phyloP scores from a whole-genome alignment of 2,113 vertebrate genomes.

The Forbesichthys agassizii region DNA sequence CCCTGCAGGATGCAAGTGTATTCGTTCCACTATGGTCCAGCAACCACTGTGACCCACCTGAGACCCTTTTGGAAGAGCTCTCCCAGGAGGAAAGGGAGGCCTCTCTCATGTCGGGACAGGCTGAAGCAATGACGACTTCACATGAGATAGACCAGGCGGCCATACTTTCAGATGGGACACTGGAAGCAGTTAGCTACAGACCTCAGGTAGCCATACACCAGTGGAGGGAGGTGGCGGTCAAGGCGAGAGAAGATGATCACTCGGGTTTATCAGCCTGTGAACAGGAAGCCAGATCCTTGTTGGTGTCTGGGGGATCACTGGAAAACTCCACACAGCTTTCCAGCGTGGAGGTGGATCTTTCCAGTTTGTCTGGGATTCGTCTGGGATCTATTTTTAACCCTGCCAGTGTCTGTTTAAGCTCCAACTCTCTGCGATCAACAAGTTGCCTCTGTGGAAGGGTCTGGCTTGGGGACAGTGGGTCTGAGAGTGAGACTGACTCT shows the following conservation, averaged over 20 bases:
- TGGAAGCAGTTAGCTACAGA: conserved; percentile 55
- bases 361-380: neutral
- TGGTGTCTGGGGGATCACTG: conserved; percentile 21
- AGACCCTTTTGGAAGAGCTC: conserved; percentile 67
- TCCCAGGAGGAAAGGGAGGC: conserved; percentile 41
- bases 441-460: neutral
- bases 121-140: conserved; percentile 1
- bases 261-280: neutral
- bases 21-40: conserved; percentile 40
- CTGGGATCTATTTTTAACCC: conserved; percentile 8
- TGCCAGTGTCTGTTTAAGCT: neutral
- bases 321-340: conserved; percentile 27
- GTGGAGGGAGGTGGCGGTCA: conserved; percentile 28
- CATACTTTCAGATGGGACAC: neutral
- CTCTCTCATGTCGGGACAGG: neutral
- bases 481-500: neutral
- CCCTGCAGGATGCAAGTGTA: conserved; percentile 43
- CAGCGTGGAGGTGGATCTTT: conserved; percentile 29
- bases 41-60: conserved; percentile 63
- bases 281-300: conserved; percentile 1
- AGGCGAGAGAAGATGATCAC: conserved; percentile 18
- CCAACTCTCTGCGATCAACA: conserved; percentile 12
- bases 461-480: neutral
- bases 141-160: conserved; percentile 9
- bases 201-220: conserved; percentile 47